Percentiles rank a stretch among this genome's conserved stretches.
Evolutionary conservation across 2,797 vertebrate genomes (phyloP).

Genomic region (Potorous gilbertii): DNA sequence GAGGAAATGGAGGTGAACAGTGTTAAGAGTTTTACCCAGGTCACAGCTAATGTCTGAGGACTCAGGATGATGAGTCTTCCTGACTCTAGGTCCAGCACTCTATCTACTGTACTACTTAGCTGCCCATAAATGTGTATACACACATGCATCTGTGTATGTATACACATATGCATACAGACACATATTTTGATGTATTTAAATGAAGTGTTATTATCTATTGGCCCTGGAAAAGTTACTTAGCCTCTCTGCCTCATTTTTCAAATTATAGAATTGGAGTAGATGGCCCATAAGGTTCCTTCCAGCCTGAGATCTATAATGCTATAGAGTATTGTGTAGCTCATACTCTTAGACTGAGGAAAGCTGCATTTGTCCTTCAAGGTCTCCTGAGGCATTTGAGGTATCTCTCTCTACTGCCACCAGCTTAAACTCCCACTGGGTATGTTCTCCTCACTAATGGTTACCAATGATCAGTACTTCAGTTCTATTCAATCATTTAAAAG

Average conservation of each 20-base stretch:
- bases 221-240: background rate
- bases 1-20: too few species aligned
- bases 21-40: too few species aligned
- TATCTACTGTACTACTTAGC: too few species aligned
- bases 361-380: background rate
- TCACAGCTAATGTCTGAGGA: too few species aligned
- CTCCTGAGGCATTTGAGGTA: background rate
- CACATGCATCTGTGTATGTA: background rate
- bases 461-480: background rate
- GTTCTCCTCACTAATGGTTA: background rate
- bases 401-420: background rate
- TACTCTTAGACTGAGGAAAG: background rate
- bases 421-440: background rate
- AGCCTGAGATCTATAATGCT: too few species aligned
- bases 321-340: too few species aligned
- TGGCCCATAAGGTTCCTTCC: background rate
- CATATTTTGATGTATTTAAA: background rate
- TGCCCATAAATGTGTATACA: too few species aligned
- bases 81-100: too few species aligned
- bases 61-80: too few species aligned
- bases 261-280: background rate
- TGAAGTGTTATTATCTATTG: background rate
- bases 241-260: background rate
- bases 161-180: background rate
- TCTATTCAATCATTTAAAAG: background rate